phyloP scores from a whole-genome alignment of 2,888 invertebrate genomes.

The Parnassius orleans region DNA sequence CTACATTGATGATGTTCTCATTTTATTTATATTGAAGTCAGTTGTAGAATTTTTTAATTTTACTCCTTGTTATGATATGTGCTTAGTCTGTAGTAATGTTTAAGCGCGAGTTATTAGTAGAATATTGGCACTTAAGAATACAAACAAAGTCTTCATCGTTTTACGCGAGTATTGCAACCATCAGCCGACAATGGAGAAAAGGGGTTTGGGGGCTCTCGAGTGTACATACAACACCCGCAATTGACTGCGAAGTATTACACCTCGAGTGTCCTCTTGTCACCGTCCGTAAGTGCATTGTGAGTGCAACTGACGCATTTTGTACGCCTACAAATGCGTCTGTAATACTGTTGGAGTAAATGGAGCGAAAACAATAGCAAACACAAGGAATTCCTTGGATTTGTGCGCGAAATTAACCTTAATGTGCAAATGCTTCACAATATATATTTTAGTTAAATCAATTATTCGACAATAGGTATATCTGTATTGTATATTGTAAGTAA shows the following conservation, averaged over 20 bases:
- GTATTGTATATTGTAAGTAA: too few species aligned
- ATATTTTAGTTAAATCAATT: too few species aligned
- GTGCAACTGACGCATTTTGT: conserved; percentile 44
- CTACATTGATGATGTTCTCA: too few species aligned
- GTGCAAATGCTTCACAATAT: too few species aligned
- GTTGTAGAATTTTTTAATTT: too few species aligned
- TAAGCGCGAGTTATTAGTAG: background rate
- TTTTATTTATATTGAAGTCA: too few species aligned
- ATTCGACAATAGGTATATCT: too few species aligned
- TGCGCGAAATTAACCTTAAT: background rate
- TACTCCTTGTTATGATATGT: background rate
- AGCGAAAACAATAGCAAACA: conserved; percentile 26
- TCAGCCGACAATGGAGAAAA: conserved; percentile 35
- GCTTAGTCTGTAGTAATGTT: background rate
- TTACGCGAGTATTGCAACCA: conserved; percentile 18
- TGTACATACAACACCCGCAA: conserved; percentile 54
- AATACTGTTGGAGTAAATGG: conserved; percentile 32
- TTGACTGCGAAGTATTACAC: conserved; percentile 51
- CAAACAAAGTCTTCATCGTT: conserved; percentile 26
- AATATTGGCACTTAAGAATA: conserved; percentile 21
- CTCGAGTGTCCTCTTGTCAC: conserved; percentile 48
- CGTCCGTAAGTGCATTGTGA: conserved; percentile 45
- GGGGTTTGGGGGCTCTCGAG: conserved; percentile 49
- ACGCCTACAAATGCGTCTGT: conserved; percentile 46
- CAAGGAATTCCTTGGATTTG: background rate